phyloP scores from a whole-genome alignment of 2,113 vertebrate genomes.

The Oryzias javanicus region DNA sequence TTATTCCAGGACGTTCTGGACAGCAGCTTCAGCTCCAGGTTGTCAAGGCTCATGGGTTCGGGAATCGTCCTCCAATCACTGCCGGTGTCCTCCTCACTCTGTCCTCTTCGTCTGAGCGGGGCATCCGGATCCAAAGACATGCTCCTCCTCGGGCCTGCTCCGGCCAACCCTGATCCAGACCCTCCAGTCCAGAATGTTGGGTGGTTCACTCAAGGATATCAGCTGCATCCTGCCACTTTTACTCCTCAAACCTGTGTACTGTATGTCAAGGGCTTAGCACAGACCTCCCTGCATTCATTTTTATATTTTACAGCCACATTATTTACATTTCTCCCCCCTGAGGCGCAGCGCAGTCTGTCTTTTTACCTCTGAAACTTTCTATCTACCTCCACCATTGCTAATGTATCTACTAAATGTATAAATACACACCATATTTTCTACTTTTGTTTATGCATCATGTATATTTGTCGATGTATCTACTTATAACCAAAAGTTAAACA shows the following conservation, averaged over 20 bases:
- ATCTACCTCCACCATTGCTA: constrained; percentile 77
- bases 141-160: constrained; percentile 19
- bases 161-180: constrained; percentile 40
- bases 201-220: constrained; percentile 59
- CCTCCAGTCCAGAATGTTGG: constrained; percentile 36
- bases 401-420: constrained; percentile 66
- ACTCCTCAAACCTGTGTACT: constrained; percentile 52
- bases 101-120: constrained; percentile 79
- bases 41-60: constrained; percentile 85
- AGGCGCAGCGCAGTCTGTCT: constrained; percentile 60
- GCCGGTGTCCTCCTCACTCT: constrained; percentile 77
- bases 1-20: constrained; percentile 81
- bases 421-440: constrained; percentile 72
- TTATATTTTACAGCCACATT: constrained; percentile 41
- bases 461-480: constrained; percentile 38
- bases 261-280: constrained; percentile 48
- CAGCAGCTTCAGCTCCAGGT: constrained; percentile 71
- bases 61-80: constrained; percentile 74
- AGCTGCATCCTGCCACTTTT: constrained; percentile 67
- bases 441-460: constrained; percentile 57
- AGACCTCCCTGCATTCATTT: constrained; percentile 42
- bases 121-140: constrained; percentile 23
- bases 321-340: constrained; percentile 38
- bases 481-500: no score
- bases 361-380: constrained; percentile 72